Evolutionary conservation across 2,888 invertebrate species (phyloP).

Genomic region (Eledona agricola): DNA sequence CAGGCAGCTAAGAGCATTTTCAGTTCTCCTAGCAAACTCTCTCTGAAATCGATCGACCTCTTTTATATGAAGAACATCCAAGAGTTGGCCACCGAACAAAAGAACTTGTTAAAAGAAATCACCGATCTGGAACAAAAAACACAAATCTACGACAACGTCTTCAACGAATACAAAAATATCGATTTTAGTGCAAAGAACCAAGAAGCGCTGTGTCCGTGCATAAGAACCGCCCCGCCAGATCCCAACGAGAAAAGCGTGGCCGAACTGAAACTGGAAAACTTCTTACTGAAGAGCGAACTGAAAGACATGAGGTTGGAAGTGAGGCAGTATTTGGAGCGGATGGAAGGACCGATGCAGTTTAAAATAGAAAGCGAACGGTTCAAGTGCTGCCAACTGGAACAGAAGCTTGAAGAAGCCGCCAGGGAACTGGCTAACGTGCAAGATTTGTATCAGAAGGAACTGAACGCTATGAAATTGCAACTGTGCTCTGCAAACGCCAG

Average conservation of each 20-base stretch:
- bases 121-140: conserved; percentile 72
- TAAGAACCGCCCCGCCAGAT: conserved; percentile 1
- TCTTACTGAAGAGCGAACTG: conserved; percentile 54
- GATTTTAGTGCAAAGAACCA: conserved; percentile 5
- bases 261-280: conserved; percentile 53
- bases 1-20: background rate
- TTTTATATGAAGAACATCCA: conserved; percentile 64
- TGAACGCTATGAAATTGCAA: conserved; percentile 52
- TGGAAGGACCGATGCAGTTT: conserved; percentile 56
- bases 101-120: conserved; percentile 70
- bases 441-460: conserved; percentile 49
- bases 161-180: conserved; percentile 30
- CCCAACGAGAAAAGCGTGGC: conserved; percentile 11
- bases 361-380: conserved; percentile 48
- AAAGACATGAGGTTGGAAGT: conserved; percentile 56
- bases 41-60: conserved; percentile 56
- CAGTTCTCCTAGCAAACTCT: conserved; percentile 16
- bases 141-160: conserved; percentile 68
- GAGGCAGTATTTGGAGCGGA: conserved; percentile 55
- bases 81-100: conserved; percentile 66
- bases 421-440: conserved; percentile 43
- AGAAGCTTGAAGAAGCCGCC: conserved; percentile 49
- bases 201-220: background rate
- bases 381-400: conserved; percentile 52
- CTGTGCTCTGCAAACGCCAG: conserved; percentile 52